These are phyloP conservation scores for Paramisgurnus dabryanus DNA, from an alignment of 2,113 vertebrate species.

Conservation along the genomic window DNA sequence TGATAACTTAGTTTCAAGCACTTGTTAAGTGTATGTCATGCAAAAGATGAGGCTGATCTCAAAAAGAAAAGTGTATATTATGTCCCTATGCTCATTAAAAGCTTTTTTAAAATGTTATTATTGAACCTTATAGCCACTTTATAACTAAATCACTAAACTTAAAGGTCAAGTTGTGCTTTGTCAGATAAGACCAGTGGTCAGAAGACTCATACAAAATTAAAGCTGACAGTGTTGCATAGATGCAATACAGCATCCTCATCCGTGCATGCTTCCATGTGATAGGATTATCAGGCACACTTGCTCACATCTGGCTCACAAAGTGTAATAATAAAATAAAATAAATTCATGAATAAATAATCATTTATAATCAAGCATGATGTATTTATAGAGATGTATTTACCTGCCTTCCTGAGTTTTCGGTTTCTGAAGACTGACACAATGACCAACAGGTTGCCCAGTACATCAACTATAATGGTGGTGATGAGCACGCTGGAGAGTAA, in stretches of 20 bases:
- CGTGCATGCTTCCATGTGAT: not conserved
- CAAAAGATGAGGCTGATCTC: too few species aligned
- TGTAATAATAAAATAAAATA: not conserved
- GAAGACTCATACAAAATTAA: not conserved
- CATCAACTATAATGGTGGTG: conserved; percentile 79
- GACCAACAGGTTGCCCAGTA: conserved; percentile 81
- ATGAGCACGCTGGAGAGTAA: conserved; percentile 78
- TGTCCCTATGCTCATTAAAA: not conserved
- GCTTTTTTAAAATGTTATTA: conserved; percentile 10
- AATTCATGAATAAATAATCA: not conserved
- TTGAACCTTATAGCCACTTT: conserved; percentile 3
- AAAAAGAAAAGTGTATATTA: not conserved
- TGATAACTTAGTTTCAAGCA: too few species aligned
- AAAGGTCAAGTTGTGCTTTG: conserved; percentile 15
- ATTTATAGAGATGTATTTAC: conserved; percentile 56
- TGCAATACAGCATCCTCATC: not conserved
- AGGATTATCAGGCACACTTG: too few species aligned
- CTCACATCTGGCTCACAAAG: too few species aligned
- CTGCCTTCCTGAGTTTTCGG: conserved; percentile 83
- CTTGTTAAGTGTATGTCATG: too few species aligned
- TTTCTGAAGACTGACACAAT: conserved; percentile 83
- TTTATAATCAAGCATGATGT: too few species aligned
- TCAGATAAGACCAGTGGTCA: conserved; percentile 22
- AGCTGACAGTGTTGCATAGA: not conserved
- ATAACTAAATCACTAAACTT: not conserved